Base-by-base conservation (phyloP, 2,888 invertebrate genomes). In the Drosophila prostipennis region DNA sequence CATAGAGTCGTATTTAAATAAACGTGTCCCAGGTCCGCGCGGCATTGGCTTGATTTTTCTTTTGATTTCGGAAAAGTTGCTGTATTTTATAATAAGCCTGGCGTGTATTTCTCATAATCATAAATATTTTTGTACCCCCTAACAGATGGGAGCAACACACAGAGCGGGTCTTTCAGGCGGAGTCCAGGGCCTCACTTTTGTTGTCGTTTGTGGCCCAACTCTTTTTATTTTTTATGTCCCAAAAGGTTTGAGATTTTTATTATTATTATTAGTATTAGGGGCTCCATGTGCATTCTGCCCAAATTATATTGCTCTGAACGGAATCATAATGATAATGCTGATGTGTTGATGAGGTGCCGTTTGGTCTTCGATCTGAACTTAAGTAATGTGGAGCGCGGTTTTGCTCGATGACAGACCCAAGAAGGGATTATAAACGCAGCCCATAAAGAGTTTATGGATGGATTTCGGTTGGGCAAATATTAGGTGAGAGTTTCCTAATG, bases 331-430 rank as follows among this genome's bases (percentile, higher is more conserved):
- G 80, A 74, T 87, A 83, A 88, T 86, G 80, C 82, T 86, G 88
- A 83, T 83, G 82, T 83, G 82, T 83, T 83, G 82, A 83, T 83
- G 88, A 83, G 82, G 82, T 83, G 82, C 87, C 81, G 88, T 83
- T 83, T 80, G 76, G 82, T 83, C 61, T 69, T 67, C 51, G 34
- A 19, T 26, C 36, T 26, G 10, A 32, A 19, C 57, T 63, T 76
- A 69, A 59, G 54, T 70, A 84, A 78, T 78, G 53, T 80, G 81
- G 51, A 74, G 70, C 77, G 70, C 57, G 65, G 69, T 59, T 73
- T 72, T 40, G 48, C 40, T 29, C 49, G 72, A 58, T 63, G 64
- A 63, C 54, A 81, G 75, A 26, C 42, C 48, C 39, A 5, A 51
- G 69, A 51, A 36, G 26, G 67, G 55, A 63, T 54, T 70, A 32